phyloP scores from a whole-genome alignment of 2,113 vertebrate genomes.

The Gorsachius goisagi region DNA sequence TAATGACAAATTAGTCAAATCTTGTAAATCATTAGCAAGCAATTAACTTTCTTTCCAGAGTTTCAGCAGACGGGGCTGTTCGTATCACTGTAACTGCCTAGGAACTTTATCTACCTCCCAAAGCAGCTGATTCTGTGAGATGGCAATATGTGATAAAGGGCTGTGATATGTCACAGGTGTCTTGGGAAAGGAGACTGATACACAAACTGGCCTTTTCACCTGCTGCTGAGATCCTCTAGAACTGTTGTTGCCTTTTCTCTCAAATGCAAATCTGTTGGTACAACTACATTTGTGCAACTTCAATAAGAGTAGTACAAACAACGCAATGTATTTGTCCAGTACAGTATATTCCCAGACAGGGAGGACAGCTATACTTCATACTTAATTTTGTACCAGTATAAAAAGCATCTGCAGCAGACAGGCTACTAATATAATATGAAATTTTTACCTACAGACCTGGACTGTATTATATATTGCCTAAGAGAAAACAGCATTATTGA shows the following conservation, averaged over 20 bases:
- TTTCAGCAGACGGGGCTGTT: slow-evolving; percentile 14
- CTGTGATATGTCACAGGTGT: background rate
- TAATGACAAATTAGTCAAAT: slow-evolving; percentile 56
- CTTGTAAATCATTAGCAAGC: slow-evolving; percentile 60
- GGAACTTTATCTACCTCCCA: background rate
- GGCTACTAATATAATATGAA: background rate
- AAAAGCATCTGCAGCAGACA: background rate
- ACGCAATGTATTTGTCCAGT: background rate
- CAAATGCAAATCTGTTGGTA: background rate
- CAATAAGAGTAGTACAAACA: background rate
- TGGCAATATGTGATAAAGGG: background rate
- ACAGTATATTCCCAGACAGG: background rate
- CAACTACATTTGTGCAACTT: background rate
- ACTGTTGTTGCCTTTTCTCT: background rate
- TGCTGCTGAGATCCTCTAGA: background rate
- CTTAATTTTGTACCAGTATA: background rate
- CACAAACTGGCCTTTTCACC: background rate
- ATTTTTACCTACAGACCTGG: background rate
- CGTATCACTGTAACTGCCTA: background rate
- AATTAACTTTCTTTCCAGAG: slow-evolving; percentile 38
- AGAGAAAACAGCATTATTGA: background rate
- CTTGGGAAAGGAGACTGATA: background rate
- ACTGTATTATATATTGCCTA: background rate
- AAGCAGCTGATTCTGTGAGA: background rate
- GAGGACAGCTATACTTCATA: background rate